Percentiles rank a stretch among this genome's conserved stretches.
phyloP scores from a whole-genome alignment of 1,140 invertebrate genomes.

The Dreissena polymorpha region DNA sequence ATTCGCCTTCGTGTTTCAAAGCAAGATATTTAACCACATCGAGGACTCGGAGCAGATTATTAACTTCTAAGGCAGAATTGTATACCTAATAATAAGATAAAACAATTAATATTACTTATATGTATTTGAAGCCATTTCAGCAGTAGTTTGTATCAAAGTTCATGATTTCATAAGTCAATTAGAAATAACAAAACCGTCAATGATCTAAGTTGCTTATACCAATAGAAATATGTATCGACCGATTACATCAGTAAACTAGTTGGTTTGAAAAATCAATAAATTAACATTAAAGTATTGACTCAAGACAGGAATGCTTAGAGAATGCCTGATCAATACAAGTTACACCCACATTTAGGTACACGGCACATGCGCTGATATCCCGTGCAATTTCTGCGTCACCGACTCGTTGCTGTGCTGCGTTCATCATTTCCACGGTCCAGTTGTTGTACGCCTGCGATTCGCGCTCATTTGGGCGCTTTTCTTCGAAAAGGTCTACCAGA shows the following conservation, averaged over 20 bases:
- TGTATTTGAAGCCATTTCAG: neutral
- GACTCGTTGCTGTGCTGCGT: conserved; percentile 7
- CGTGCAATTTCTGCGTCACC: neutral
- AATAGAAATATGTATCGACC: too few relatives aligned
- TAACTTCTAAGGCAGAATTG: conserved; percentile 32
- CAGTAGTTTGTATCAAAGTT: neutral
- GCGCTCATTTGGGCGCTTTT: conserved; percentile 5
- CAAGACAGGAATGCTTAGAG: neutral
- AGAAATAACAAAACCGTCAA: neutral
- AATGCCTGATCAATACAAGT: neutral
- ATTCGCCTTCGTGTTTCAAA: conserved; percentile 18
- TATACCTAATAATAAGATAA: conserved; percentile 13
- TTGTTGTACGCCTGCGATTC: conserved; percentile 35
- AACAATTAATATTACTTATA: neutral
- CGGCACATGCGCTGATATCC: conserved; percentile 26
- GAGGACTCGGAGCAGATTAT: conserved; percentile 11
- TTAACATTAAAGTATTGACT: neutral
- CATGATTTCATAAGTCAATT: neutral
- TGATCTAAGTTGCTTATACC: too few relatives aligned
- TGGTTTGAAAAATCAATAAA: too few relatives aligned
- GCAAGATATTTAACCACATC: conserved; percentile 32
- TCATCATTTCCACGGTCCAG: conserved; percentile 20
- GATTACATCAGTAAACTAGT: too few relatives aligned
- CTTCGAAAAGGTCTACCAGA: conserved; percentile 15
- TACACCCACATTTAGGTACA: conserved; percentile 18